Evolutionary conservation across 2,797 vertebrate species (phyloP).

Genomic region (Zenarchopterus dispar): DNA sequence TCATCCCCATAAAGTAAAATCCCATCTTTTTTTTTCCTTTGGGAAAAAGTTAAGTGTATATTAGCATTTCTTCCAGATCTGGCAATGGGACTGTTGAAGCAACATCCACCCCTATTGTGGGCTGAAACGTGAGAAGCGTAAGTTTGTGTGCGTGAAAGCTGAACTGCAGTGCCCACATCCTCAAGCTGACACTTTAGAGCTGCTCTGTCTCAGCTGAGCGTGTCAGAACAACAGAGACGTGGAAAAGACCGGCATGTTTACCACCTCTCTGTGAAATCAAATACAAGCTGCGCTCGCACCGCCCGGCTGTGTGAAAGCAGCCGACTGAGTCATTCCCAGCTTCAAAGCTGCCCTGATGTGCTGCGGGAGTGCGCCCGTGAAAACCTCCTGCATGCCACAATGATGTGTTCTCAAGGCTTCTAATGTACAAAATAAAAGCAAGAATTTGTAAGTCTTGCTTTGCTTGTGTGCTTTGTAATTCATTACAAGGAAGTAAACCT

Average conservation of each 20-base stretch:
- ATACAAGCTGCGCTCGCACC: slow-evolving; percentile 73
- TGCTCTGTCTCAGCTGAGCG: slow-evolving; percentile 75
- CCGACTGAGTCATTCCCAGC: slow-evolving; percentile 68
- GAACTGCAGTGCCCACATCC: slow-evolving; percentile 77
- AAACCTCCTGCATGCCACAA: slow-evolving; percentile 1
- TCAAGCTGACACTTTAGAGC: slow-evolving; percentile 78
- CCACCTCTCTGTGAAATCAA: slow-evolving; percentile 82
- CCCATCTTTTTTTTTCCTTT: no score
- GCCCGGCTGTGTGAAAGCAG: slow-evolving; percentile 56
- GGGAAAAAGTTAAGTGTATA: no score
- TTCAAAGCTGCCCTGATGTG: slow-evolving; percentile 54
- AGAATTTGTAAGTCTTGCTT: no score
- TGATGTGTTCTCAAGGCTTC: slow-evolving; percentile 12
- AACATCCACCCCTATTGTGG: slow-evolving; percentile 65
- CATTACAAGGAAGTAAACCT: not conserved
- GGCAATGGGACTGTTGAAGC: slow-evolving; percentile 36
- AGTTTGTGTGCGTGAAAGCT: slow-evolving; percentile 77
- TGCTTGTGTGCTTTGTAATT: not conserved
- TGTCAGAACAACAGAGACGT: slow-evolving; percentile 78
- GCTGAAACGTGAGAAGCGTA: slow-evolving; percentile 67
- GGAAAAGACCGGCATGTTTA: slow-evolving; percentile 82
- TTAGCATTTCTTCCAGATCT: slow-evolving; percentile 27
- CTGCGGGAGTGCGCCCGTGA: slow-evolving; percentile 6
- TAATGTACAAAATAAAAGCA: not conserved
- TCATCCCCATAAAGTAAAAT: no score